Conservation (phyloP, 2,888 invertebrate genomes). For the Tiliacea aurago region DNA sequence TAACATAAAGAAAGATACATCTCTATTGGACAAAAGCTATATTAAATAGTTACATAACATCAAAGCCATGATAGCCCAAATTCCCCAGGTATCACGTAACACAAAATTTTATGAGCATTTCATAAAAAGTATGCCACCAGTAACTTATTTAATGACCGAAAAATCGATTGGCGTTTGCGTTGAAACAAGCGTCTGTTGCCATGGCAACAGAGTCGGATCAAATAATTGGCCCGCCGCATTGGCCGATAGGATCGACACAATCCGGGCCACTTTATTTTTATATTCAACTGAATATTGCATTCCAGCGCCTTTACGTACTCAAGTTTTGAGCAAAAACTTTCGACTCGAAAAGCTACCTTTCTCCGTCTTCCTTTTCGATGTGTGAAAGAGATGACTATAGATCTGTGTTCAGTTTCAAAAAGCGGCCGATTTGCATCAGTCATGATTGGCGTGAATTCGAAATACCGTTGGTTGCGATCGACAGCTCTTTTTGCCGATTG, state of each 20-base stretch:
- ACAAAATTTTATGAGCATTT: conserved; percentile 54
- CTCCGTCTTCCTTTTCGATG: conserved; percentile 50
- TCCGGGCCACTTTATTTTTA: conserved; percentile 74
- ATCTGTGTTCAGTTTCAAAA: conserved; percentile 22
- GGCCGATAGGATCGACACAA: conserved; percentile 74
- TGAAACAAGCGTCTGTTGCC: conserved; percentile 72
- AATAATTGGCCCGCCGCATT: conserved; percentile 77
- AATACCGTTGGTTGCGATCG: conserved; percentile 69
- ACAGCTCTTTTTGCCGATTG: conserved; percentile 66
- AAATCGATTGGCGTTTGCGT: conserved; percentile 66
- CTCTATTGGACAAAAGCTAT: conserved; percentile 12
- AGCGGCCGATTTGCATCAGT: conserved; percentile 61
- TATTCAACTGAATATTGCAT: conserved; percentile 77
- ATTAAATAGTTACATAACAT: conserved; percentile 37
- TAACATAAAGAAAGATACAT: not conserved
- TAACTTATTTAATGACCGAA: conserved; percentile 64
- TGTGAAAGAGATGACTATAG: conserved; percentile 41
- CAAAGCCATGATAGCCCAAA: conserved; percentile 25
- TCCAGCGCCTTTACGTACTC: conserved; percentile 71
- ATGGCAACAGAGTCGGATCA: conserved; percentile 80
- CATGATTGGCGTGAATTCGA: conserved; percentile 78
- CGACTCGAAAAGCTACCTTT: conserved; percentile 54
- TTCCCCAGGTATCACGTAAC: conserved; percentile 50
- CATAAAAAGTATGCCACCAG: conserved; percentile 60
- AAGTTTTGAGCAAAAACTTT: conserved; percentile 70